phyloP scores from a whole-genome alignment of 2,888 invertebrate genomes.

The Epsilonema sp. region DNA sequence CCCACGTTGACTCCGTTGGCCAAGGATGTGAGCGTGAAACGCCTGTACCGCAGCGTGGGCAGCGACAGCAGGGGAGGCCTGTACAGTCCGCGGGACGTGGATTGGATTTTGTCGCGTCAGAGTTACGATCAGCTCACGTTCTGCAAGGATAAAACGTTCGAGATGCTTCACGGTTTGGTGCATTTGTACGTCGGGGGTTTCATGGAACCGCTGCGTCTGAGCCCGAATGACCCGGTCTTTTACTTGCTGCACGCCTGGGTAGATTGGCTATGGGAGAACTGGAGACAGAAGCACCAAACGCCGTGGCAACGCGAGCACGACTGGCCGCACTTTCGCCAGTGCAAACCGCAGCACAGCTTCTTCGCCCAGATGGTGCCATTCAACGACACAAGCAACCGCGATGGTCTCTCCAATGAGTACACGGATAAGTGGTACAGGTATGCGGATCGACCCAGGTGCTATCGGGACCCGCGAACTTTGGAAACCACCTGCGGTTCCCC shows the following conservation, averaged over 20 bases:
- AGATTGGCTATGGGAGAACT: constrained; percentile 19
- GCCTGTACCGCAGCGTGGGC: not conserved
- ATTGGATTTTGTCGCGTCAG: constrained; percentile 18
- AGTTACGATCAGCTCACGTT: constrained; percentile 21
- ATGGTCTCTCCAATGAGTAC: not conserved
- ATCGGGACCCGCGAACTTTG: too few species aligned
- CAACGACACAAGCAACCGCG: not conserved
- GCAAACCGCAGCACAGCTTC: not conserved
- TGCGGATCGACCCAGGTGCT: not conserved
- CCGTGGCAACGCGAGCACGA: not conserved
- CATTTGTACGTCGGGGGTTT: constrained; percentile 28
- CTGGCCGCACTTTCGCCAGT: not conserved
- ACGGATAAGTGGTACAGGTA: not conserved
- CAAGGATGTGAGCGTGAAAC: not conserved
- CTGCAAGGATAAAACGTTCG: constrained; percentile 26
- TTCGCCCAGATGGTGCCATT: not conserved
- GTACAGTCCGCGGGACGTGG: constrained; percentile 12
- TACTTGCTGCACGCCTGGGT: constrained; percentile 26
- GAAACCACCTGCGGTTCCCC: not conserved
- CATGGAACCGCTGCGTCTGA: constrained; percentile 25
- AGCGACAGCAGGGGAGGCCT: not conserved
- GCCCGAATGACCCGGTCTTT: constrained; percentile 17
- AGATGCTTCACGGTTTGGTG: constrained; percentile 21
- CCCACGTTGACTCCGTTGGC: not conserved
- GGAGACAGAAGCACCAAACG: not conserved